Base-by-base conservation (phyloP, 2,797 vertebrate genomes). In the Sardinella longiceps region DNA sequence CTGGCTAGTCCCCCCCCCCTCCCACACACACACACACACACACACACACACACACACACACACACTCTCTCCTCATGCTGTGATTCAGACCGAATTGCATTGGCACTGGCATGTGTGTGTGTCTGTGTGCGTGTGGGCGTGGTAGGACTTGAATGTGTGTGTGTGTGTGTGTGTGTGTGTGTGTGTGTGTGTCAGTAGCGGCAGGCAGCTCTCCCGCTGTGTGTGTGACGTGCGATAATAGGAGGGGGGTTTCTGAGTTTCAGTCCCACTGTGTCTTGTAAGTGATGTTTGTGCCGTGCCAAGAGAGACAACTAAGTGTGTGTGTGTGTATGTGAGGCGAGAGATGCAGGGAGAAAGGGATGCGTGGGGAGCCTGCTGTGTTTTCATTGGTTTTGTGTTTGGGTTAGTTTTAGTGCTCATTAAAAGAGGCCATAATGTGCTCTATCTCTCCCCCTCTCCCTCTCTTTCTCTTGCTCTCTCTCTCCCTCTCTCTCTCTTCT, bases 391-490 rank as follows among this genome's bases (percentile, higher is more conserved):
- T 37, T 74, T 74, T 74, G 28, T 74, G 66, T 74, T 74, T 74
- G 30, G 66, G 66, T 74, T 74, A 37, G 66, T 74, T 74, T 74
- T 74, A 74, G 66, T 74, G 15, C 66, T 74, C 66, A 74, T 74
- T 74, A 74, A 74, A 74, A 25, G 33, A 74, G 66, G 15, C 66
- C 15, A 30, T 74, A 74, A 74, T 37, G 66, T 28, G 18, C 66
- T 33, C 60, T 28, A 25, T 30, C 28, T 63, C n/a, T 5, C n/a
- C 28, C 58, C 7, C n/a, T 28, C 58, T 58, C 25, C 30, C 25
- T 30, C 1, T 46, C 46, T 46, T 11, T 33, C 9, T 15, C 28
- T 66, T 11, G 12, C 60, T 66, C 60, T 33, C 0, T 66, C 60
- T 66, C 10, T 66, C 28, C 6, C 11, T 53, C 50, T 53, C 18